A percentile compares a stretch with the other conserved stretches of the same genome.
Conservation (phyloP, 2,113 vertebrate genomes). For the Electrona antarctica region DNA sequence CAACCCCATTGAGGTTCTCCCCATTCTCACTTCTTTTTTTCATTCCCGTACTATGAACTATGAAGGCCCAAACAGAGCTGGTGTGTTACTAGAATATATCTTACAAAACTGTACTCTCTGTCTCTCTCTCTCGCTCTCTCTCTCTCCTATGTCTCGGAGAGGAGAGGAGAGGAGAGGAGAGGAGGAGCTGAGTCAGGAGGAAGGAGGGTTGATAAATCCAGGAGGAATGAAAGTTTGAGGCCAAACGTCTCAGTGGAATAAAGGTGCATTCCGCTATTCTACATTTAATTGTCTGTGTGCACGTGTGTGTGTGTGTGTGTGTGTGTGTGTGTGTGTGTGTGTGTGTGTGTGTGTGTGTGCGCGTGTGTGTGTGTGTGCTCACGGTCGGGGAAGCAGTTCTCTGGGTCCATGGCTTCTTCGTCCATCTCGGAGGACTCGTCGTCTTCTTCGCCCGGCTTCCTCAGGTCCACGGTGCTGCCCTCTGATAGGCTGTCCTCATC, state of each 20-base stretch:
- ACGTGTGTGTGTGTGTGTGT: not conserved
- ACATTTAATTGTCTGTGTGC: too few species aligned
- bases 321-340: slow-evolving; percentile 11
- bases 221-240: not conserved
- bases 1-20: not conserved
- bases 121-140: not conserved
- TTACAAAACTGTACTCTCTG: not conserved
- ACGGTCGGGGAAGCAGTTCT: slow-evolving; percentile 94
- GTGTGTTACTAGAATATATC: too few species aligned
- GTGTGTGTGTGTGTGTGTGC: not conserved
- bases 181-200: slow-evolving; percentile 55
- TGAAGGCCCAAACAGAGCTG: too few species aligned
- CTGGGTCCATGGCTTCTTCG: slow-evolving; percentile 91
- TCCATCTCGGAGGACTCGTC: slow-evolving; percentile 89
- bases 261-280: too few species aligned
- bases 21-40: too few species aligned
- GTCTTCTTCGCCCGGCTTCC: slow-evolving; percentile 91
- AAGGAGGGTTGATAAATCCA: not conserved
- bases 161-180: too few species aligned
- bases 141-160: not conserved
- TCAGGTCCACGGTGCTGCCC: slow-evolving; percentile 95
- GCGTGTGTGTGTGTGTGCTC: slow-evolving; percentile 33
- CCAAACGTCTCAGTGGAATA: too few species aligned
- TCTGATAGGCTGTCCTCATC: slow-evolving; percentile 91
- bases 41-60: not conserved